These are phyloP conservation scores for Oscarella lobularis DNA, from an alignment of 37 sponge, comb jelly and placozoan genomes.

Conservation along the genomic window DNA sequence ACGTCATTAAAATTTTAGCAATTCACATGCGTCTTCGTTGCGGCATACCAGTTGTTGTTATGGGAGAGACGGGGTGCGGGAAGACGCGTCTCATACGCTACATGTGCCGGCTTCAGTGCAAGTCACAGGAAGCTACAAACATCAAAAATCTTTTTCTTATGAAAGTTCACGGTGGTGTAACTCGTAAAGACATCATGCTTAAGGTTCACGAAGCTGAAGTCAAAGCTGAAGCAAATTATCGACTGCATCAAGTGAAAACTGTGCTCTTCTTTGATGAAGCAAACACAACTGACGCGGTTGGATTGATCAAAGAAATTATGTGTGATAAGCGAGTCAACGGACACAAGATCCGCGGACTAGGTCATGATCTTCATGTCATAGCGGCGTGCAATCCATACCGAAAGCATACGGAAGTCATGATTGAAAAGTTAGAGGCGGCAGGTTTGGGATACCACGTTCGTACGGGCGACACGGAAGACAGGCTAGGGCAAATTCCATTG, in stretches of 20 bases:
- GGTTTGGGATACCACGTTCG: conserved; percentile 73
- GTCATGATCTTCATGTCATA: conserved; percentile 55
- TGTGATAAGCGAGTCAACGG: conserved; percentile 84
- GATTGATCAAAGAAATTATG: conserved; percentile 96
- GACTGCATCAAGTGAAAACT: conserved; percentile 31
- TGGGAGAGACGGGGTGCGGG: conserved; percentile 99
- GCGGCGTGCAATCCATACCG: conserved; percentile 96
- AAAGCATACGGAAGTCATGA: conserved; percentile 72
- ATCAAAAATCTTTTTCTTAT: conserved; percentile 41
- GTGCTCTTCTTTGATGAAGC: conserved; percentile 99
- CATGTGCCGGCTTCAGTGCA: conserved; percentile 75
- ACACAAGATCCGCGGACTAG: conserved; percentile 24
- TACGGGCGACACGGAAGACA: conserved; percentile 38
- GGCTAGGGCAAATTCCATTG: conserved; percentile 29
- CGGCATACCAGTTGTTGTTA: conserved; percentile 86
- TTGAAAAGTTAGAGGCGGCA: conserved; percentile 60
- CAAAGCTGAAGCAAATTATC: conserved; percentile 36
- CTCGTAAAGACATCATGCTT: conserved; percentile 33
- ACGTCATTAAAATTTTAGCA: conserved; percentile 48
- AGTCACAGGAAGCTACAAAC: no score
- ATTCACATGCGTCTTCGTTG: conserved; percentile 36
- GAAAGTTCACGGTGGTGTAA: conserved; percentile 83
- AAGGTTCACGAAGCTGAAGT: conserved; percentile 43
- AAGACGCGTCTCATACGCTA: conserved; percentile 84
- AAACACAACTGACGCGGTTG: conserved; percentile 88